A percentile compares a stretch with the other conserved stretches of the same genome.
Evolutionary conservation across 2,888 invertebrate genomes (phyloP).

Genomic region (Dicranocentrus wangi): DNA sequence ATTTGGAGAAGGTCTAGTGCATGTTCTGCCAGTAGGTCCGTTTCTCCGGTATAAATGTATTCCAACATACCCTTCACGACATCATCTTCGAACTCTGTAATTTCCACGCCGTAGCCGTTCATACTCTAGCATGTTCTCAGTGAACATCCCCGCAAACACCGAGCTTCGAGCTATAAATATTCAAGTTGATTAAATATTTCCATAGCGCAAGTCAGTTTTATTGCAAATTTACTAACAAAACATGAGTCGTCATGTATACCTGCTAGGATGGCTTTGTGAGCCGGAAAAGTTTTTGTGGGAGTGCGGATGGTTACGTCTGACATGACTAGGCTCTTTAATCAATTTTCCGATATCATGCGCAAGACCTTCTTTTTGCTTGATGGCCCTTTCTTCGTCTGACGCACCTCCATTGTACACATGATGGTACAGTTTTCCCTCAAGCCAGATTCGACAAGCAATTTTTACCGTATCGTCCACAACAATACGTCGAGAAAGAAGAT

Average conservation of each 20-base stretch:
- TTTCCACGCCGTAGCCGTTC: conserved; percentile 67
- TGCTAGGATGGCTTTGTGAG: conserved; percentile 70
- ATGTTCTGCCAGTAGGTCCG: conserved; percentile 59
- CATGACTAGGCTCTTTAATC: conserved; percentile 41
- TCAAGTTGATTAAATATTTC: too few relatives aligned
- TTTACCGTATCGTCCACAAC: conserved; percentile 70
- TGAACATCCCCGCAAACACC: conserved; percentile 71
- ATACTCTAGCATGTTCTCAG: conserved; percentile 66
- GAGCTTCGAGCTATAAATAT: conserved; percentile 67
- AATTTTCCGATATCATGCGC: conserved; percentile 57
- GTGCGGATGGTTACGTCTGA: conserved; percentile 66
- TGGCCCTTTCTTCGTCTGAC: conserved; percentile 63
- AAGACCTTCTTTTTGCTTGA: conserved; percentile 52
- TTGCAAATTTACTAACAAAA: too few relatives aligned
- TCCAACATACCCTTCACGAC: conserved; percentile 71
- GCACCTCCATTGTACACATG: conserved; percentile 67
- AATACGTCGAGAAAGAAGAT: conserved; percentile 65
- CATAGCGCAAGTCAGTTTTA: too few relatives aligned
- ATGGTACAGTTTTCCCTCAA: conserved; percentile 71
- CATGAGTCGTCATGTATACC: conserved; percentile 58
- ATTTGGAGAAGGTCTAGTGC: conserved; percentile 71
- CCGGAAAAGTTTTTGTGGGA: conserved; percentile 60
- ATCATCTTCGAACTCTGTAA: conserved; percentile 69
- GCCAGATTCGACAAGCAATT: conserved; percentile 72
- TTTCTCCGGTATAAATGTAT: conserved; percentile 68